Conservation (phyloP, 2,113 vertebrate genomes). For the Microcebus tavaratra region DNA sequence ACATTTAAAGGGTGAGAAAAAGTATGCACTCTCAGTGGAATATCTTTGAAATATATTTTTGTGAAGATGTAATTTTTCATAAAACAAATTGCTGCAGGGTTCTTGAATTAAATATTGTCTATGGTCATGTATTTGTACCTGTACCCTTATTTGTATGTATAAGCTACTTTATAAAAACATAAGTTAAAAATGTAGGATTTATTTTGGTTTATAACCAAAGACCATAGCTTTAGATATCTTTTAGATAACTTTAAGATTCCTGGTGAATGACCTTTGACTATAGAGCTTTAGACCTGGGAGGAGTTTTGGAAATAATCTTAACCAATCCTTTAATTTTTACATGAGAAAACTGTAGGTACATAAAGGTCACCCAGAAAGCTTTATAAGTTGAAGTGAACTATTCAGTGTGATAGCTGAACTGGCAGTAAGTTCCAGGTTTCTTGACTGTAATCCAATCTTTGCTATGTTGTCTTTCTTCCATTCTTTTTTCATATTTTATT, state of each 20-base stretch:
- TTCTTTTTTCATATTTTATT: not conserved
- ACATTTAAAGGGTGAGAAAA: not conserved
- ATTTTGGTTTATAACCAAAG: not conserved
- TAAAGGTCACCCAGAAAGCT: not conserved
- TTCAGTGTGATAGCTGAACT: not conserved
- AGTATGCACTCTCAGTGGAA: not conserved
- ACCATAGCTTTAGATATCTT: not conserved
- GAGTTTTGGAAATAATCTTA: not conserved
- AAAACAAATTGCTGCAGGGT: not conserved
- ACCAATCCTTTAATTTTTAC: not conserved
- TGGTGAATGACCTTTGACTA: not conserved
- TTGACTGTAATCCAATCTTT: not conserved
- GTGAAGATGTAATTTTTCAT: not conserved
- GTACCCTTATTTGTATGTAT: not conserved
- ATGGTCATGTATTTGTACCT: not conserved
- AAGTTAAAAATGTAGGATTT: not conserved
- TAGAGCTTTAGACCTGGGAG: not conserved
- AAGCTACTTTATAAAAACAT: not conserved
- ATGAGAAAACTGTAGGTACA: not conserved
- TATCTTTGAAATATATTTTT: constrained; percentile 24
- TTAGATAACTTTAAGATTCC: not conserved
- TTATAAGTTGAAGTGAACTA: not conserved
- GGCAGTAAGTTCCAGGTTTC: not conserved
- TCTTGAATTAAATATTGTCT: not conserved
- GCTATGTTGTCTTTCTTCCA: not conserved